Percentiles rank a stretch among this genome's conserved stretches.
phyloP scores from a whole-genome alignment of 1,140 invertebrate genomes.

The Spodoptera frugiperda region DNA sequence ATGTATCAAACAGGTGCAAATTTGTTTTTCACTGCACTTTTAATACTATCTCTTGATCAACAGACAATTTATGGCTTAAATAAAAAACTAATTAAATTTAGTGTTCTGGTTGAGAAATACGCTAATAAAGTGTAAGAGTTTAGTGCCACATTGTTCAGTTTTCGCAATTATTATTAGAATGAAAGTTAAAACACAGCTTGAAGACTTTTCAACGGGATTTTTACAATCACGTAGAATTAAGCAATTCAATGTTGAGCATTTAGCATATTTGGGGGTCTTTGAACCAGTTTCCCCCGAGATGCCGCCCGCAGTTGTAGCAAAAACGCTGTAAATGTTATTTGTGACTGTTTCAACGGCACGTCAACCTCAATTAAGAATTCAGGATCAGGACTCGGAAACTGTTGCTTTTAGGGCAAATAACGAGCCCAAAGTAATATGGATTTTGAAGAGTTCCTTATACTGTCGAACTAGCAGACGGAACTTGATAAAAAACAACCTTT shows the following conservation, averaged over 20 bases:
- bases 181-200: neutral
- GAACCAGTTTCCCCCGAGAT: constrained; percentile 30
- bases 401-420: neutral
- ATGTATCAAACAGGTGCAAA: constrained; percentile 28
- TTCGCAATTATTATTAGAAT: constrained; percentile 4
- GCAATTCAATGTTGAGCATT: constrained; percentile 23
- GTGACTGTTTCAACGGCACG: constrained; percentile 15
- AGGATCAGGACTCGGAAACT: neutral
- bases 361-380: constrained; percentile 6
- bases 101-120: too few species aligned
- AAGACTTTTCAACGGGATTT: neutral
- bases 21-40: constrained; percentile 19
- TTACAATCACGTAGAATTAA: constrained; percentile 24
- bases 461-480: too few species aligned
- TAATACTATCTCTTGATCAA: neutral
- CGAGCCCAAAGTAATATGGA: too few species aligned
- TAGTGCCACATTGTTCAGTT: neutral
- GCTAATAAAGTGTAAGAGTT: constrained; percentile 2
- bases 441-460: too few species aligned
- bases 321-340: constrained; percentile 29
- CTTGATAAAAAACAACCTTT: too few species aligned
- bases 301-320: constrained; percentile 7
- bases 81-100: constrained; percentile 10
- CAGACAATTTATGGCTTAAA: constrained; percentile 15
- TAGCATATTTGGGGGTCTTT: constrained; percentile 34